These are phyloP conservation scores for Acropora tenuis DNA, from an alignment of 64 coral and sea anemone genomes.

Conservation along the genomic window DNA sequence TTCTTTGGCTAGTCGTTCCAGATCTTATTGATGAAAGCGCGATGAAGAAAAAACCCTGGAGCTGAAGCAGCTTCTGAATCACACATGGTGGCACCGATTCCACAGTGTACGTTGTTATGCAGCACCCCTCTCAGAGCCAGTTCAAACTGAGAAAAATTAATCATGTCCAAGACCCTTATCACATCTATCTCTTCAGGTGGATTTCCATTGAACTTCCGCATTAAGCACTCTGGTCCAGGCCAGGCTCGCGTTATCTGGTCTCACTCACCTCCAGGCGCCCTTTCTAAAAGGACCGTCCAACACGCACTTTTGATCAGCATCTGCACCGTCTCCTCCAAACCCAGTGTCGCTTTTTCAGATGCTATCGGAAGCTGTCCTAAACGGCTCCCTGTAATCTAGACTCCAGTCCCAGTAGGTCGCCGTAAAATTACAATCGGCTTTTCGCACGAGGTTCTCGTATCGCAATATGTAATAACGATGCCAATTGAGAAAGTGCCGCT, in stretches of 20 bases:
- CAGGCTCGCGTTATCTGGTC: background rate
- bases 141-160: slow-evolving; percentile 15
- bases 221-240: background rate
- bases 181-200: background rate
- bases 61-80: background rate
- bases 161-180: background rate
- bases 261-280: slow-evolving; percentile 8
- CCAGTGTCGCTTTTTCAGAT: slow-evolving; percentile 38
- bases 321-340: slow-evolving; percentile 57
- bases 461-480: slow-evolving; percentile 65
- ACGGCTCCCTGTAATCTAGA: background rate
- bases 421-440: slow-evolving; percentile 62
- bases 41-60: slow-evolving; percentile 70
- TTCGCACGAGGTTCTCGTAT: slow-evolving; percentile 66
- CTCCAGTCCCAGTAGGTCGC: slow-evolving; percentile 77
- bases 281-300: slow-evolving; percentile 50
- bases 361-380: background rate
- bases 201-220: slow-evolving; percentile 2
- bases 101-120: slow-evolving; percentile 40
- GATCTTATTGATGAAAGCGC: slow-evolving; percentile 49
- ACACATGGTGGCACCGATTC: slow-evolving; percentile 62
- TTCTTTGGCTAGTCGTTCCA: slow-evolving; percentile 57
- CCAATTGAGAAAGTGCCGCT: slow-evolving; percentile 33
- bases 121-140: background rate
- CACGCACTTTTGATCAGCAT: background rate